phyloP scores from a whole-genome alignment of 37 sponge, comb jelly and placozoan species.

The Chondrosia reniformis region DNA sequence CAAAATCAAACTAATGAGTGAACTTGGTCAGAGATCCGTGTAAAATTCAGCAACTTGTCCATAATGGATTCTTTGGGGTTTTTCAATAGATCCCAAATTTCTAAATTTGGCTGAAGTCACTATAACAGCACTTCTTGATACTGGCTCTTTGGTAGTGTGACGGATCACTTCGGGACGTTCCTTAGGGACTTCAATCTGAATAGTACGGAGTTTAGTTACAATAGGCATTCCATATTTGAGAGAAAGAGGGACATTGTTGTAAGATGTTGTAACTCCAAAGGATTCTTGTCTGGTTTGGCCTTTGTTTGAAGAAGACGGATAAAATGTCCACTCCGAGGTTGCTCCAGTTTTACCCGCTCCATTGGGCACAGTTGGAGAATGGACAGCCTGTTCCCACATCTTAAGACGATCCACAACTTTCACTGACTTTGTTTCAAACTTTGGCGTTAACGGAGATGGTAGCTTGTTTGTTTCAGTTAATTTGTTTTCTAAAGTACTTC shows the following conservation, averaged over 20 bases:
- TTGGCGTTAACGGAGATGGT: no score
- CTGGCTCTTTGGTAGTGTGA: neutral
- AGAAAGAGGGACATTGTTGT: neutral
- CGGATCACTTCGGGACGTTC: neutral
- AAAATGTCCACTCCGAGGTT: no score
- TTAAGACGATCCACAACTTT: no score
- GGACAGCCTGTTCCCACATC: no score
- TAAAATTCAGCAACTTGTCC: slow-evolving; percentile 6
- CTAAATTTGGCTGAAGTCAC: neutral
- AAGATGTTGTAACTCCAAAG: neutral
- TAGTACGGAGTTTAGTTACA: neutral
- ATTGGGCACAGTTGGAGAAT: no score
- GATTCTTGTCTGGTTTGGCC: no score
- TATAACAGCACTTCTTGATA: neutral
- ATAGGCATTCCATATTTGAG: neutral
- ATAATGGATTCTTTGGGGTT: slow-evolving; percentile 20
- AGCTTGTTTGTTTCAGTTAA: no score
- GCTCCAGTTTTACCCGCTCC: no score
- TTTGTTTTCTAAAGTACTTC: no score
- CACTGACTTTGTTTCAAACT: no score
- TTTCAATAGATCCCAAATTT: neutral
- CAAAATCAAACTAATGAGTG: no score
- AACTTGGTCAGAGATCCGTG: slow-evolving; percentile 7
- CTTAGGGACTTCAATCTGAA: neutral
- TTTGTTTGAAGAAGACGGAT: no score